Evolutionary conservation across 1,140 invertebrate genomes (phyloP), one percentile per base, ranked within the genome.

Genomic region (Microplitis mediator): DNA sequence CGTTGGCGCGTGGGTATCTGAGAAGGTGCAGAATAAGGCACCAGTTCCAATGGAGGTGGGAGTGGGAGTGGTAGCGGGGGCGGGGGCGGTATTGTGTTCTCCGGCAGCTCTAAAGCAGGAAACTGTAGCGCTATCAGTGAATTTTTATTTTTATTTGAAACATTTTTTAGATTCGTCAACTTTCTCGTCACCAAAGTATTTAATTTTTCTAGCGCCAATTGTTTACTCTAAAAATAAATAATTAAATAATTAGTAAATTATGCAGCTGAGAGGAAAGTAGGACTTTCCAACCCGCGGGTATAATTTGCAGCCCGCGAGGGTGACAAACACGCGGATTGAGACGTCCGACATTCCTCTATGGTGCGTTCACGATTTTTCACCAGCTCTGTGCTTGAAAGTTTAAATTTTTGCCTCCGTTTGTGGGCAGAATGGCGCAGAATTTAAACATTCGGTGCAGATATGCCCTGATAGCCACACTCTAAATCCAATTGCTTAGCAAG

Each of bases 161-260:
- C 71, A 11, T 35, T 69, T 54, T 69, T 35, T 3, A 73, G 9
- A 56, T 72, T 58, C n/a, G 8, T 66, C n/a, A 79, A 54, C 34
- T 74, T 73, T 69, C 77, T 75, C 16, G 74, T 66, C 52, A 77
- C 72, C 39, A 82, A 60, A 35, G 61, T 71, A 32, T 71, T 70
- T 23, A 82, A 69, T 68, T 78, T 75, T 36, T 83, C 79, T 34
- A 83, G 61, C 2, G 82, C 83, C 60, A 80, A 50, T 50, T 80
- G 70, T 76, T 84, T 85, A 60, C 78, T 76, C 83, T 85, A 8
- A n/a, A 23, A 73, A 65, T n/a, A 45, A 58, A 51, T 11, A 60
- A 51, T 51, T 14, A 11, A n/a, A 1, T 39, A n/a, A n/a, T n/a
- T n/a, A 23, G 23, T 23, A 23, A 1, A 23, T 23, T 23, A 23